These are phyloP conservation scores for Pomacea canaliculata DNA, from an alignment of 2,888 invertebrate genomes.

Conservation along the genomic window DNA sequence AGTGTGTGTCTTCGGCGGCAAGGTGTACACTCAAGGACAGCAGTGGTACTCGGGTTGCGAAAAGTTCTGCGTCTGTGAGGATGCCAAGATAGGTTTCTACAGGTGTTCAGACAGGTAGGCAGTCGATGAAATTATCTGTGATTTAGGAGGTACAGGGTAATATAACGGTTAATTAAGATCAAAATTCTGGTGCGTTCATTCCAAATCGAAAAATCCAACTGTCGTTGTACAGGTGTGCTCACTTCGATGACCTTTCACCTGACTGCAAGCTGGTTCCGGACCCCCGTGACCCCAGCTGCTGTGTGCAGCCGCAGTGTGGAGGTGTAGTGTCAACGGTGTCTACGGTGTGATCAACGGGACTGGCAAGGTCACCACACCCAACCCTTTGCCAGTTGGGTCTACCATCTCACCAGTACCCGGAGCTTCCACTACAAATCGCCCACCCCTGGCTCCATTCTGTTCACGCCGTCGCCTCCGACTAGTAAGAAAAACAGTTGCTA, in stretches of 20 bases:
- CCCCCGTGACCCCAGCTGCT: slow-evolving; percentile 52
- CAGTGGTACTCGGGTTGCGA: slow-evolving; percentile 51
- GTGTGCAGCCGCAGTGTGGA: slow-evolving; percentile 49
- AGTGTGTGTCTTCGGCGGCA: slow-evolving; percentile 54
- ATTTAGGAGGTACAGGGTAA: no score
- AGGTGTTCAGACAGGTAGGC: slow-evolving; percentile 54
- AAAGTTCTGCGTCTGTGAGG: slow-evolving; percentile 51
- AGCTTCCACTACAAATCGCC: background rate
- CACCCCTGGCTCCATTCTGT: background rate
- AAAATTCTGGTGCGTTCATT: no score
- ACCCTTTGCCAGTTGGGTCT: background rate
- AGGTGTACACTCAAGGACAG: slow-evolving; percentile 45
- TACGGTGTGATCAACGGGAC: slow-evolving; percentile 20
- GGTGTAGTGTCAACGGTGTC: slow-evolving; percentile 29
- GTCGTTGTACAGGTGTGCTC: slow-evolving; percentile 40
- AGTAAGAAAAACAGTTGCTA: no score
- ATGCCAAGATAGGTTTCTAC: slow-evolving; percentile 41
- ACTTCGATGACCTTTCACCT: slow-evolving; percentile 40
- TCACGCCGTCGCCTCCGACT: background rate
- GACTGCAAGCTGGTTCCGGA: slow-evolving; percentile 53
- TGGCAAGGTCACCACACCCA: slow-evolving; percentile 13
- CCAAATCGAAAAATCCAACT: no score
- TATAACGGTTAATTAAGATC: no score
- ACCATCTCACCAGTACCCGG: background rate
- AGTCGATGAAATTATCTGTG: background rate